Conservation (phyloP, 2,113 vertebrate species). For the Forbesichthys papilliferus region DNA sequence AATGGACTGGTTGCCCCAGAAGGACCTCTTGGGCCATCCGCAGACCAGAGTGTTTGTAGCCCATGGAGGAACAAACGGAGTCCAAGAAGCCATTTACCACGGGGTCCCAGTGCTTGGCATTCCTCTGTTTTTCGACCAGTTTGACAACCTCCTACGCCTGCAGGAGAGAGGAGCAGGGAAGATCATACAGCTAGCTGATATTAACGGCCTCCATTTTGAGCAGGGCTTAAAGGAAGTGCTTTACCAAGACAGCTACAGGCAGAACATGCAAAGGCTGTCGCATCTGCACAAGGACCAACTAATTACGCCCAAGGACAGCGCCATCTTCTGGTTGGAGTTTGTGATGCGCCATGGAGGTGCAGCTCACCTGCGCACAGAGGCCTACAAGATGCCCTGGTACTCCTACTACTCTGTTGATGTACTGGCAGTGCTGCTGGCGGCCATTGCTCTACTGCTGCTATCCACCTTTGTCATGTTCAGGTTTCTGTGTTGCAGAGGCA, state of each 20-base stretch:
- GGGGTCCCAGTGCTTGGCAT: too few relatives aligned
- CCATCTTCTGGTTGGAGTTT: constrained; percentile 62
- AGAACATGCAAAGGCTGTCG: constrained; percentile 34
- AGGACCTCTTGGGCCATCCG: constrained; percentile 71
- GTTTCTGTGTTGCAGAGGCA: too few relatives aligned
- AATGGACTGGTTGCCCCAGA: constrained; percentile 74
- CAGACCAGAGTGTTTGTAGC: constrained; percentile 71
- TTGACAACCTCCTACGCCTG: constrained; percentile 69
- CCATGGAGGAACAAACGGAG: constrained; percentile 4
- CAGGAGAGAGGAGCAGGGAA: constrained; percentile 61
- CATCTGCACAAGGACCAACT: constrained; percentile 68
- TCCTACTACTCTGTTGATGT: constrained; percentile 42
- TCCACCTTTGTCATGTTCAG: constrained; percentile 24
- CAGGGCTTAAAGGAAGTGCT: constrained; percentile 48
- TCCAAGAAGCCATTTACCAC: too few relatives aligned
- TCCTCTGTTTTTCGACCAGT: too few relatives aligned
- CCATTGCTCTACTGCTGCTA: constrained; percentile 12
- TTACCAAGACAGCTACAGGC: neutral
- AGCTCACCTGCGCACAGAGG: too few relatives aligned
- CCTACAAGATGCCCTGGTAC: too few relatives aligned
- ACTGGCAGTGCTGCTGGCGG: constrained; percentile 27
- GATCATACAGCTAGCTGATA: constrained; percentile 51
- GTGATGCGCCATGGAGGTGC: too few relatives aligned
- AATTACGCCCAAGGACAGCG: constrained; percentile 54
- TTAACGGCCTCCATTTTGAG: constrained; percentile 52